These are phyloP conservation scores for Cichladusa arquata DNA, from an alignment of 2,113 vertebrate genomes.

Conservation along the genomic window DNA sequence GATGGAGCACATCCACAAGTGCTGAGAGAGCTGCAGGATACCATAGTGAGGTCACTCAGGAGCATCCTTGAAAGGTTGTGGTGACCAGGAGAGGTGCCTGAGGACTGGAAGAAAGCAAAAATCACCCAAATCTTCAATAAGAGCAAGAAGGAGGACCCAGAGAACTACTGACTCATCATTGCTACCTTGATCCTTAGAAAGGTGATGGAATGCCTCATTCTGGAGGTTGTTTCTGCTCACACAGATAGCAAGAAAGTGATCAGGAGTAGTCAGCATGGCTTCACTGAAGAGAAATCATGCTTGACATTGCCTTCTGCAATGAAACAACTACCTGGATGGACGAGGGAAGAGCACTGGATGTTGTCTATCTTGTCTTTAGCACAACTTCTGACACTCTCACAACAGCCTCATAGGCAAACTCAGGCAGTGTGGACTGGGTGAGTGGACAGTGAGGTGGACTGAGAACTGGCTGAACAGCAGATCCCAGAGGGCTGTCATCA, in stretches of 20 bases:
- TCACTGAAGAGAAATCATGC: neutral
- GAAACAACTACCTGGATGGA: neutral
- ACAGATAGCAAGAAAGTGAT: neutral
- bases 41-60: fast-evolving
- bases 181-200: neutral
- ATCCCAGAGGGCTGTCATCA: neutral
- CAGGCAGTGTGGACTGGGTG: neutral
- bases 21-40: neutral
- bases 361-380: neutral
- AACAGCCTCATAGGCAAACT: neutral
- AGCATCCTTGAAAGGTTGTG: neutral
- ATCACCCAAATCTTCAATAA: neutral
- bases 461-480: neutral
- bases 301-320: neutral
- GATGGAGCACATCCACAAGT: fast-evolving
- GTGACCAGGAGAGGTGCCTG: neutral
- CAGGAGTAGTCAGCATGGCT: neutral
- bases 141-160: neutral
- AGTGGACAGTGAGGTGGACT: neutral
- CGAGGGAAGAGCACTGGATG: neutral
- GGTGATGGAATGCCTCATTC: neutral
- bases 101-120: neutral
- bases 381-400: neutral
- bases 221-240: neutral
- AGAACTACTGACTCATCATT: neutral